Conservation (phyloP, 2,113 vertebrate species). For the human (Homo sapiens) region GRCh38 chr14:97787001-97787500, state of each 20-base stretch:
- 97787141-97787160: background rate
- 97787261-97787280: background rate
- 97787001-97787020: background rate
- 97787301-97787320: background rate
- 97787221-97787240: background rate
- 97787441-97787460: no score
- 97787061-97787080: background rate
- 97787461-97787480: no score
- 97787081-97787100: background rate
- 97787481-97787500: no score
- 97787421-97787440: background rate
- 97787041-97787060: background rate
- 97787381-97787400: background rate
- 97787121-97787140: background rate
- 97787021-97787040: background rate
- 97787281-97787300: background rate
- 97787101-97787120: background rate
- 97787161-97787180: background rate
- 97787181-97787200: background rate
- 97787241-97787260: background rate
- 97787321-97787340: background rate
- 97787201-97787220: background rate
- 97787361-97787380: background rate
- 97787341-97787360: background rate
- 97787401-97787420: background rate